phyloP scores from a whole-genome alignment of 2,888 invertebrate species.

The Ornithoptera alexandrae region DNA sequence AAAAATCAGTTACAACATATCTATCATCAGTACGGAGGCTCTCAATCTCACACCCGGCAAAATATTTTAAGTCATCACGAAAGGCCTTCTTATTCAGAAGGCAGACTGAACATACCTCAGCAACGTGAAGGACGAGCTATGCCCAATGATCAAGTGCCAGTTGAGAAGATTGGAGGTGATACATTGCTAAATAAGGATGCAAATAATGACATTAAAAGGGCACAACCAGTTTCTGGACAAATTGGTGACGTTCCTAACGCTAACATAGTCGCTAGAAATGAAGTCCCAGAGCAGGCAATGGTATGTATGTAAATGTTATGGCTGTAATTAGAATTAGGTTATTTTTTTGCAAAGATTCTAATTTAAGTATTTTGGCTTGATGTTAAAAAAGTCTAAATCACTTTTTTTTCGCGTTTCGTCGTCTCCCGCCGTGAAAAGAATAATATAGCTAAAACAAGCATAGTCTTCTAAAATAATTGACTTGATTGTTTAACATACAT shows the following conservation, averaged over 20 bases:
- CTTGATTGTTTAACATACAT: too few relatives aligned
- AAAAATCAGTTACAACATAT: constrained; percentile 63
- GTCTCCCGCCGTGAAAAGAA: too few relatives aligned
- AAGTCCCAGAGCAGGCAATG: constrained; percentile 32
- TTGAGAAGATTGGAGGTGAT: constrained; percentile 65
- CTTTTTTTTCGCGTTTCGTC: too few relatives aligned
- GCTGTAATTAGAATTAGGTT: background rate
- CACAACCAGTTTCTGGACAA: constrained; percentile 41
- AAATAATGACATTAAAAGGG: constrained; percentile 37
- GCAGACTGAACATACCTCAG: constrained; percentile 46
- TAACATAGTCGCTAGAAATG: constrained; percentile 32
- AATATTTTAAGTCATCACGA: constrained; percentile 45
- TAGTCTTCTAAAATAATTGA: too few relatives aligned
- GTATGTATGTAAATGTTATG: background rate
- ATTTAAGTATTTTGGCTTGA: too few relatives aligned
- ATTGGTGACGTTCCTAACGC: constrained; percentile 50
- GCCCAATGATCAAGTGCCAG: constrained; percentile 41
- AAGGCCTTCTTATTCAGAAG: constrained; percentile 51
- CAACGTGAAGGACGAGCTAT: constrained; percentile 29
- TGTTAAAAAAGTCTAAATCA: too few relatives aligned
- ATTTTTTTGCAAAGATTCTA: background rate
- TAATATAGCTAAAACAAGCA: too few relatives aligned
- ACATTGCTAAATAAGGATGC: constrained; percentile 46
- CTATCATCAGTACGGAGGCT: constrained; percentile 68
- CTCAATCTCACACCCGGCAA: constrained; percentile 64